A percentile compares a stretch with the other conserved stretches of the same genome.
These are phyloP conservation scores for Setophaga kirtlandii DNA, from an alignment of 2,113 vertebrate species.

Conservation along the genomic window DNA sequence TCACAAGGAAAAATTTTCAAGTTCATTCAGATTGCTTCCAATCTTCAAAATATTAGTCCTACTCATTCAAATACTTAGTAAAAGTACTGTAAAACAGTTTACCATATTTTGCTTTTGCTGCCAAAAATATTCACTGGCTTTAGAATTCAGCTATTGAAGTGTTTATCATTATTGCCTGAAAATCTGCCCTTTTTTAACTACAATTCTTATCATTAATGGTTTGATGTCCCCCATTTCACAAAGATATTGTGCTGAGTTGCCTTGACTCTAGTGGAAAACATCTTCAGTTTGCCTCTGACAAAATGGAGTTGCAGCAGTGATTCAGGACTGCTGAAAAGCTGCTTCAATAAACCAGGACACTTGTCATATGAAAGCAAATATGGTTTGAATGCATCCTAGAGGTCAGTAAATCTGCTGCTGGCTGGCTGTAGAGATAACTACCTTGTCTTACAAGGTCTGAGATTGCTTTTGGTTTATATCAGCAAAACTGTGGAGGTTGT, in stretches of 20 bases:
- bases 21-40: neutral
- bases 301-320: conserved; percentile 11
- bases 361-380: conserved; percentile 38
- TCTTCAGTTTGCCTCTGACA: neutral
- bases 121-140: neutral
- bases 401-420: conserved; percentile 46
- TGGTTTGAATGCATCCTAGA: neutral
- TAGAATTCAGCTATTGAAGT: neutral
- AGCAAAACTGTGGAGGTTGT: neutral
- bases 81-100: neutral
- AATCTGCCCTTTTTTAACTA: neutral
- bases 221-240: neutral
- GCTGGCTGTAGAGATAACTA: conserved; percentile 3
- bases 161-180: neutral
- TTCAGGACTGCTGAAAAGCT: neutral
- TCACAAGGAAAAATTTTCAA: neutral
- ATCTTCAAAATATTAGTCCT: neutral
- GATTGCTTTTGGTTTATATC: neutral
- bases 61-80: neutral
- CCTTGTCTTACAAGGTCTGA: conserved; percentile 13
- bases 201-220: neutral
- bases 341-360: conserved; percentile 11
- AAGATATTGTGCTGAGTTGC: neutral
- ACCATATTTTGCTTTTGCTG: neutral
- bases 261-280: neutral